phyloP scores from a whole-genome alignment of 2,888 invertebrate species.

The Euplagia quadripunctaria region DNA sequence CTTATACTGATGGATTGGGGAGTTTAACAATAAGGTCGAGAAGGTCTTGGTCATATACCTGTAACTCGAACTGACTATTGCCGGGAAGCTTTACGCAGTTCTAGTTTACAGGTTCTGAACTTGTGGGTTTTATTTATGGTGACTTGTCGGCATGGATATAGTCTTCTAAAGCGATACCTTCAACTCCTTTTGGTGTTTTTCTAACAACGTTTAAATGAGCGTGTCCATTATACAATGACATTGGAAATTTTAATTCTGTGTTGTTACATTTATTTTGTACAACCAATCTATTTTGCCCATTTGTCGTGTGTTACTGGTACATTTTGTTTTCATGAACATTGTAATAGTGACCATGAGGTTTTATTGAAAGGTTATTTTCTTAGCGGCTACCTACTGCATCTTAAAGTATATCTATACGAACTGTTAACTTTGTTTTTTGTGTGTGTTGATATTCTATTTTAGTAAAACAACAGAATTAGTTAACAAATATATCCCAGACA shows the following conservation, averaged over 20 bases:
- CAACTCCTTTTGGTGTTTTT: neutral
- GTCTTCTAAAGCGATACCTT: neutral
- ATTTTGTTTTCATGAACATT: neutral
- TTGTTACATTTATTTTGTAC: neutral
- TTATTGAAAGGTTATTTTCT: too few species aligned
- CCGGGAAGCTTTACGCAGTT: neutral
- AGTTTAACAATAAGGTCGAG: too few species aligned
- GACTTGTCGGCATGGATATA: neutral
- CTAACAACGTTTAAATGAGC: neutral
- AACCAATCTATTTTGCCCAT: neutral
- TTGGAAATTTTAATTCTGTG: neutral
- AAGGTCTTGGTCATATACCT: too few species aligned
- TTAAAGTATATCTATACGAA: too few species aligned
- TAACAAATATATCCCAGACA: constrained; percentile 20
- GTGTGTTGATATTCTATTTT: neutral
- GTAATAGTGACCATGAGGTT: too few species aligned
- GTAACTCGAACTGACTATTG: too few species aligned
- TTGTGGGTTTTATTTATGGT: neutral
- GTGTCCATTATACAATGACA: neutral
- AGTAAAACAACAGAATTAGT: neutral
- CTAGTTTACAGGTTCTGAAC: neutral
- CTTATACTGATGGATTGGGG: too few species aligned
- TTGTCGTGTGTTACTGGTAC: neutral
- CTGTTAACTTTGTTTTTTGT: too few species aligned
- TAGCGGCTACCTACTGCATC: too few species aligned